Conservation (phyloP, 2,113 vertebrate genomes). For the Camarhynchus parvulus region DNA sequence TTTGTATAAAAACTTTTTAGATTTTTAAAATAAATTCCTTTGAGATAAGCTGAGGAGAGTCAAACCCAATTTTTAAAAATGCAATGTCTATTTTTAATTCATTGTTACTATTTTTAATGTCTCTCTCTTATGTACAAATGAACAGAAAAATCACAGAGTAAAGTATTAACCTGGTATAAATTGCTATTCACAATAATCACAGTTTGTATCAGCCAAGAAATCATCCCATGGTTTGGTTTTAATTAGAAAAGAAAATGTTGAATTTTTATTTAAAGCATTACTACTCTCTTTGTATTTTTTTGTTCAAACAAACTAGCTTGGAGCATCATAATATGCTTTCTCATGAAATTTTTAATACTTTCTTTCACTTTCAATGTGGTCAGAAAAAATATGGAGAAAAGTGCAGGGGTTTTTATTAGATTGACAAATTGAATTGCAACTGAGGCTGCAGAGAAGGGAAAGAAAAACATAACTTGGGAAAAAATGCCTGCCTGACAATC, state of each 20-base stretch:
- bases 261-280: neutral
- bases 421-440: neutral
- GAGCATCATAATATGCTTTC: neutral
- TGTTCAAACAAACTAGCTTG: neutral
- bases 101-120: neutral
- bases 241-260: neutral
- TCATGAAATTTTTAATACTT: neutral
- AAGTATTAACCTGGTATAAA: neutral
- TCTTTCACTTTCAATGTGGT: neutral
- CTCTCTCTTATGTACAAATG: neutral
- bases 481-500: neutral
- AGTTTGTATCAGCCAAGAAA: neutral
- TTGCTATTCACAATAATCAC: neutral
- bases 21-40: neutral
- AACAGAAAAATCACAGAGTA: neutral
- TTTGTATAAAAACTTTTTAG: neutral
- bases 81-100: neutral
- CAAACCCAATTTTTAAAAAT: neutral
- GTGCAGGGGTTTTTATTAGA: neutral
- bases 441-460: neutral
- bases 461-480: neutral
- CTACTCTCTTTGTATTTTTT: neutral
- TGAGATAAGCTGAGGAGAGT: neutral
- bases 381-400: neutral
- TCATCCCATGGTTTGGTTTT: neutral